Percentiles rank a stretch among this genome's conserved stretches.
Conservation (phyloP, 2,888 invertebrate species). For the Ectemnius cavifrons region DNA sequence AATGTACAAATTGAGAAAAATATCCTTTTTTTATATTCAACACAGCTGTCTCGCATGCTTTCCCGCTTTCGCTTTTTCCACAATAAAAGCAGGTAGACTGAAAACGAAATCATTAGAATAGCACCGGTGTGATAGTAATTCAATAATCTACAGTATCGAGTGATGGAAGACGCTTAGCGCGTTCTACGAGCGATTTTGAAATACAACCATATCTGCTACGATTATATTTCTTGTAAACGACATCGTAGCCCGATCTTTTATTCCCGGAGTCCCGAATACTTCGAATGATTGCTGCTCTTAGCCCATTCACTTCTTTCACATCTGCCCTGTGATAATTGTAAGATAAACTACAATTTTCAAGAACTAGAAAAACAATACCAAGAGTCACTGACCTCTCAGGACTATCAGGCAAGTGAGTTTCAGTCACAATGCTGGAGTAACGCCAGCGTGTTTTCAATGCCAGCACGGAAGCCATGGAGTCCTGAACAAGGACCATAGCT, state of each 20-base stretch:
- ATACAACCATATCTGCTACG: constrained; percentile 56
- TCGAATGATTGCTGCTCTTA: constrained; percentile 48
- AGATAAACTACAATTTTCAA: constrained; percentile 35
- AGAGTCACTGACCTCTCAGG: constrained; percentile 8
- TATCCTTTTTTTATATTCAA: neutral
- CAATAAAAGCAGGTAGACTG: neutral
- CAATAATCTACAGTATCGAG: constrained; percentile 9
- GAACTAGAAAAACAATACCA: neutral
- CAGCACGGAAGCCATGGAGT: constrained; percentile 16
- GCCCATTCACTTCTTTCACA: constrained; percentile 37
- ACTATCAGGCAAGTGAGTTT: neutral
- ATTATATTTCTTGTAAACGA: constrained; percentile 64
- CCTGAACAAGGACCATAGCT: constrained; percentile 48
- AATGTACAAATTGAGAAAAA: too few species aligned
- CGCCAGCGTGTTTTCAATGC: constrained; percentile 28
- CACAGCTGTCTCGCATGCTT: neutral
- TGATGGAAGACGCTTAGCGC: neutral
- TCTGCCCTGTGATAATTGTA: neutral
- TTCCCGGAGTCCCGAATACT: constrained; percentile 39
- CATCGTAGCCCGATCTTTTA: constrained; percentile 25
- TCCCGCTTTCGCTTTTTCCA: neutral
- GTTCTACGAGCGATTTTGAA: constrained; percentile 45
- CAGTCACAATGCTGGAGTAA: constrained; percentile 44
- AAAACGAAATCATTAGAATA: neutral
- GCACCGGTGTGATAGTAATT: constrained; percentile 3